phyloP scores from a whole-genome alignment of 2,797 vertebrate genomes.

The Enteromius treurensis region DNA sequence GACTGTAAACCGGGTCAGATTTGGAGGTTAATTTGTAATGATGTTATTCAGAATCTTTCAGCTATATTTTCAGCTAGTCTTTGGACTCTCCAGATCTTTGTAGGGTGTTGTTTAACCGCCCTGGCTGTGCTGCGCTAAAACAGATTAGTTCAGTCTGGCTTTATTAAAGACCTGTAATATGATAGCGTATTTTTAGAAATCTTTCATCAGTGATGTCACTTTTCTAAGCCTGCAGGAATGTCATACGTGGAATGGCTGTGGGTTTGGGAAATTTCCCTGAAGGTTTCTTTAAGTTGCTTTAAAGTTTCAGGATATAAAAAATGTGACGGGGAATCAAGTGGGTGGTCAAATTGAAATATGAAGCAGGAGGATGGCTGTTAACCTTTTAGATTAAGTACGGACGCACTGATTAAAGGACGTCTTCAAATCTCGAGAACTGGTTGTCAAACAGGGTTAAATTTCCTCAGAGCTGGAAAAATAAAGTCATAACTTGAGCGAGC shows the following conservation, averaged over 20 bases:
- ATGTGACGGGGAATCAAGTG: not conserved
- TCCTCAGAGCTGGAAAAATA: constrained; percentile 59
- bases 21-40: not conserved
- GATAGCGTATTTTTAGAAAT: constrained; percentile 34
- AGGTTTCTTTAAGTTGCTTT: not conserved
- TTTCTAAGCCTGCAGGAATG: constrained; percentile 61
- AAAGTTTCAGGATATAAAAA: constrained; percentile 2
- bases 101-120: constrained; percentile 45
- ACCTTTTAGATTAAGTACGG: constrained; percentile 13
- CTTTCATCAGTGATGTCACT: constrained; percentile 60
- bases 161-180: constrained; percentile 39
- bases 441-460: constrained; percentile 34
- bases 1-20: not conserved
- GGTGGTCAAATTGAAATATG: constrained; percentile 31
- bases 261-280: not conserved
- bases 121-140: constrained; percentile 39
- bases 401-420: constrained; percentile 5
- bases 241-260: constrained; percentile 7
- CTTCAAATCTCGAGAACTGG: not conserved
- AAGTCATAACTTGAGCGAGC: constrained; percentile 54
- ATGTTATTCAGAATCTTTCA: not conserved
- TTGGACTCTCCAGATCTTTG: constrained; percentile 11
- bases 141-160: constrained; percentile 58
- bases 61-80: not conserved
- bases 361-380: not conserved